These are phyloP conservation scores for Oligia latruncula DNA, from an alignment of 2,888 invertebrate genomes.

Conservation along the genomic window DNA sequence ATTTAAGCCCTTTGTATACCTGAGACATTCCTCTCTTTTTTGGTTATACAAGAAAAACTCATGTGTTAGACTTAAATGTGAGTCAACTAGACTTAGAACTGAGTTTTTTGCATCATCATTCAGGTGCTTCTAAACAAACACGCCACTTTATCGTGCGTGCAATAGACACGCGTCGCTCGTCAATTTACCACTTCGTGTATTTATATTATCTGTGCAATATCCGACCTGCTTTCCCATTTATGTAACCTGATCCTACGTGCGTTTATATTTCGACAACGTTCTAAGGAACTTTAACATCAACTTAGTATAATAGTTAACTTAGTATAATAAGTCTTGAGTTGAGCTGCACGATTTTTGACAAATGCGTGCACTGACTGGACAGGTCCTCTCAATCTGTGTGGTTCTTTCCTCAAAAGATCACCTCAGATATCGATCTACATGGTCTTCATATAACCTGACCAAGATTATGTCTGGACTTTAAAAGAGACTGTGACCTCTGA, in stretches of 20 bases:
- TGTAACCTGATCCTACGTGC: conserved; percentile 69
- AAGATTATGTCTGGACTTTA: too few species aligned
- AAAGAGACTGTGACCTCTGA: too few species aligned
- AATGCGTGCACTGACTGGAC: too few species aligned
- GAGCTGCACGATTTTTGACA: too few species aligned
- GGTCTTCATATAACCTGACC: too few species aligned
- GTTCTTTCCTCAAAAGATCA: too few species aligned
- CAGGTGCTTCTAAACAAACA: background rate
- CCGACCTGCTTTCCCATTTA: conserved; percentile 69
- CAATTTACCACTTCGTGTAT: conserved; percentile 45
- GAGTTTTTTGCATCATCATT: background rate
- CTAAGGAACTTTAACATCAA: conserved; percentile 8
- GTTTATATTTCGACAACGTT: conserved; percentile 41
- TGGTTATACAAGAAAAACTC: background rate
- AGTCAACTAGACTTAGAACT: too few species aligned
- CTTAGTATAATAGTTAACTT: background rate
- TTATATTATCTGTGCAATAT: conserved; percentile 62
- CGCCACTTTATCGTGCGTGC: background rate
- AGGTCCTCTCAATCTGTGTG: too few species aligned
- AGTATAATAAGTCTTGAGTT: too few species aligned
- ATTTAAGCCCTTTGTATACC: background rate
- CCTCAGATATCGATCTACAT: too few species aligned
- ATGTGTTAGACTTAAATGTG: background rate
- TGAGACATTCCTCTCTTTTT: background rate
- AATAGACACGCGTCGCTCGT: background rate